Evolutionary conservation across 2,888 invertebrate genomes (phyloP).

Genomic region (Cyclophora albipunctata): DNA sequence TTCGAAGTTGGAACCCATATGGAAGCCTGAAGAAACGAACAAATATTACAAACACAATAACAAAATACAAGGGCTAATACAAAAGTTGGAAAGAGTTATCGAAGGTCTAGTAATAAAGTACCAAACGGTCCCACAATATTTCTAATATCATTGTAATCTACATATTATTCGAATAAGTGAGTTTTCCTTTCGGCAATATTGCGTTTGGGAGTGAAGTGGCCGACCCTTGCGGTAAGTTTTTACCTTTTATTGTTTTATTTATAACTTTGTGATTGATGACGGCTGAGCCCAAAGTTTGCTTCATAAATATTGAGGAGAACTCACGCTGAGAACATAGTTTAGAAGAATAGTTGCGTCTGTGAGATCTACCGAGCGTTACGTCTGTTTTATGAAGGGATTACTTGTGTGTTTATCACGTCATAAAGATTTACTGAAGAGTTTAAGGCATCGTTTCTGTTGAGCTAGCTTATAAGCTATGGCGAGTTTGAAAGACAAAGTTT

Average conservation of each 20-base stretch:
- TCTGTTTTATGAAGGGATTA: too few relatives aligned
- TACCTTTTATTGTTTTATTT: conserved; percentile 76
- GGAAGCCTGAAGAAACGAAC: too few relatives aligned
- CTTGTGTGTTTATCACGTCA: too few relatives aligned
- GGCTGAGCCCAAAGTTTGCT: conserved; percentile 59
- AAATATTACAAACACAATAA: conserved; percentile 1
- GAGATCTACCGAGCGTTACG: too few relatives aligned
- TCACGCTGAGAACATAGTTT: conserved; percentile 60
- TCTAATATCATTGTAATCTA: conserved; percentile 69
- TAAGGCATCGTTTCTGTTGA: too few relatives aligned
- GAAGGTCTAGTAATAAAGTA: conserved; percentile 46
- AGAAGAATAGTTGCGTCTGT: background rate
- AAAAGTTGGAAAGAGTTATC: conserved; percentile 41
- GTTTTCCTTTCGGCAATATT: conserved; percentile 62
- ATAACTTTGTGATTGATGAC: conserved; percentile 76
- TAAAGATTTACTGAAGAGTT: too few relatives aligned
- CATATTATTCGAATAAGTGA: conserved; percentile 75
- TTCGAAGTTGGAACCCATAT: too few relatives aligned
- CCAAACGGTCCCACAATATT: conserved; percentile 51
- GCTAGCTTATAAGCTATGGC: too few relatives aligned
- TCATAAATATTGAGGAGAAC: conserved; percentile 71
- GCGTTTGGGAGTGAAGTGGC: conserved; percentile 50
- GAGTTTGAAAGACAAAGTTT: too few relatives aligned
- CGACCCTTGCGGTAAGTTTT: conserved; percentile 66
- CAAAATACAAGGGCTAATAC: conserved; percentile 2